Evolutionary conservation across 1,140 invertebrate species (phyloP).

Genomic region (Ylistrum balloti): DNA sequence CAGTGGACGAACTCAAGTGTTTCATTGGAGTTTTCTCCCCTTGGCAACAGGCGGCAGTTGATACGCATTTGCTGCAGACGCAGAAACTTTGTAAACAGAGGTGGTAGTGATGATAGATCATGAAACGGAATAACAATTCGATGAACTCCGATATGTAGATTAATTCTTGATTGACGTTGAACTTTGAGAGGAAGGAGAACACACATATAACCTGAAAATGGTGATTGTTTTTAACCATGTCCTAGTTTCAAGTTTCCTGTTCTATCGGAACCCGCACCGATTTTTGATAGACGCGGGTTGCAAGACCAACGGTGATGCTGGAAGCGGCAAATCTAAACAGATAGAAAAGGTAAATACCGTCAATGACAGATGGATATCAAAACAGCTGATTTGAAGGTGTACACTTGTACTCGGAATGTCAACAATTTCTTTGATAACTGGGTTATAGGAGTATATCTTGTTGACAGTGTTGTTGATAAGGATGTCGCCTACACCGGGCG

Average conservation of each 20-base stretch:
- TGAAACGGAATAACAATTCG: not conserved
- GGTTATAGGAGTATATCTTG: too few relatives aligned
- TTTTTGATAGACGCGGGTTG: slow-evolving; percentile 29
- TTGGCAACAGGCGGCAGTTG: slow-evolving; percentile 36
- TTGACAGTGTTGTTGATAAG: slow-evolving; percentile 34
- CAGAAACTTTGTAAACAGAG: slow-evolving; percentile 39
- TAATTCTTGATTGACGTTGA: not conserved
- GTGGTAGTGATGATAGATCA: not conserved
- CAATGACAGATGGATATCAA: not conserved
- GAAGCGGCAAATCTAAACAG: slow-evolving; percentile 14
- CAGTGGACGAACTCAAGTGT: not conserved
- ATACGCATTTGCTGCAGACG: slow-evolving; percentile 24
- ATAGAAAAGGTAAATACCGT: not conserved
- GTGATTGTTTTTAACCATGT: slow-evolving; percentile 33
- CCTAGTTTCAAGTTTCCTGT: slow-evolving; percentile 38
- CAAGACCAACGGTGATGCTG: slow-evolving; percentile 4
- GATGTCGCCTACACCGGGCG: not conserved
- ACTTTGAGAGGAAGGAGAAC: slow-evolving; percentile 25
- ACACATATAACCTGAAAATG: slow-evolving; percentile 17
- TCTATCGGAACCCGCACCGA: slow-evolving; percentile 23
- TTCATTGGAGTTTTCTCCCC: not conserved
- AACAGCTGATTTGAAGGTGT: not conserved
- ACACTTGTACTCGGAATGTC: not conserved
- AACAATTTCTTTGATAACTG: not conserved
- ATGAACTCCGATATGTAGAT: not conserved